phyloP scores from a whole-genome alignment of 2,797 vertebrate genomes.

The Pitangus sulphuratus region DNA sequence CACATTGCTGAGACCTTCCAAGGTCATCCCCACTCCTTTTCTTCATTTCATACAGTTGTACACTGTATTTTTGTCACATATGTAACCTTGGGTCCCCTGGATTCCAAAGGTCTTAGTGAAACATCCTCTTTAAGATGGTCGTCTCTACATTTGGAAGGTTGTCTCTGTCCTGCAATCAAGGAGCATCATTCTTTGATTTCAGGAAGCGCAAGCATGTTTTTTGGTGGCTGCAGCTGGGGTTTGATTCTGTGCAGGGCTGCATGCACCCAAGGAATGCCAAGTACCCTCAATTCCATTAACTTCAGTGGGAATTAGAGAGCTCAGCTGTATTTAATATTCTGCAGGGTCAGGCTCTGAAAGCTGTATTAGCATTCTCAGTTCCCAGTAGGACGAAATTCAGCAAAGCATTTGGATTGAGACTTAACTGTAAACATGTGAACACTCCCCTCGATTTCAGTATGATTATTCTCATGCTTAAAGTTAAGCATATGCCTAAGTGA shows the following conservation, averaged over 20 bases:
- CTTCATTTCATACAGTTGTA: not conserved
- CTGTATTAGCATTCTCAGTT: constrained; percentile 36
- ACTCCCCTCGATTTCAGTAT: not conserved
- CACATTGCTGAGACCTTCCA: not conserved
- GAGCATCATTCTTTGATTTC: not conserved
- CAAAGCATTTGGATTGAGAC: constrained; percentile 46
- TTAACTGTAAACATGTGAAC: constrained; percentile 65
- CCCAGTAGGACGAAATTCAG: constrained; percentile 51
- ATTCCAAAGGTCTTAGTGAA: not conserved
- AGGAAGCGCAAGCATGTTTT: not conserved
- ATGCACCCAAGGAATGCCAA: not conserved
- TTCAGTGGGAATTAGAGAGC: constrained; percentile 49
- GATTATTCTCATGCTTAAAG: constrained; percentile 54
- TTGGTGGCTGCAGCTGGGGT: not conserved
- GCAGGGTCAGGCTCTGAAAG: constrained; percentile 52
- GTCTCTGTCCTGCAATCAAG: not conserved
- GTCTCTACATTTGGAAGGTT: fast-evolving
- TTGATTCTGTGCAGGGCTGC: not conserved
- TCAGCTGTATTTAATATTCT: constrained; percentile 61
- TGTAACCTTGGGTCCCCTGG: not conserved
- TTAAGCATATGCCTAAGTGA: constrained; percentile 48
- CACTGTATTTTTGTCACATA: not conserved
- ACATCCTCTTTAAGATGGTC: not conserved
- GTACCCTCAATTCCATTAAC: constrained; percentile 44
- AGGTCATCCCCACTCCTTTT: not conserved